These are phyloP conservation scores for Folsomia candida DNA, from an alignment of 2,888 invertebrate genomes.

Conservation along the genomic window DNA sequence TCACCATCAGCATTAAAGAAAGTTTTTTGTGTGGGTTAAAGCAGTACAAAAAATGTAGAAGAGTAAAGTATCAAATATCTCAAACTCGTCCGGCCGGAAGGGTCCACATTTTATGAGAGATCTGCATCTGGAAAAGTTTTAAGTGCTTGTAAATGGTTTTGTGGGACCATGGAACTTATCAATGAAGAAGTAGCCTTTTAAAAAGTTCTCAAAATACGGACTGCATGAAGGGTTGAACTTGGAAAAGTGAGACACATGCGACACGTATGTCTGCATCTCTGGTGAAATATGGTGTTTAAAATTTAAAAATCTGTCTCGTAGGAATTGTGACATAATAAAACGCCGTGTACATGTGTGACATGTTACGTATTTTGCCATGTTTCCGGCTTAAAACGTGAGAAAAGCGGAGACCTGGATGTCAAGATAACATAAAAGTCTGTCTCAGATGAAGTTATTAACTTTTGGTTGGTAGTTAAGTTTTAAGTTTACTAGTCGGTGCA, in stretches of 20 bases:
- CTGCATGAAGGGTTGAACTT: not conserved
- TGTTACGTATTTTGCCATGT: not conserved
- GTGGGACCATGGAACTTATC: not conserved
- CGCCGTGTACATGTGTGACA: not conserved
- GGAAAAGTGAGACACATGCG: too few species aligned
- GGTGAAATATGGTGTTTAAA: not conserved
- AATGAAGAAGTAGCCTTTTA: not conserved
- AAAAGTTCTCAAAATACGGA: not conserved
- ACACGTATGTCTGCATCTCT: not conserved
- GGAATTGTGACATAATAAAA: not conserved
- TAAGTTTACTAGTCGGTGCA: too few species aligned
- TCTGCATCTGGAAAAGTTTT: not conserved
- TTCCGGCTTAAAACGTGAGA: constrained; percentile 3
- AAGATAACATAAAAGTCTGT: not conserved
- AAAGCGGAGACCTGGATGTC: not conserved
- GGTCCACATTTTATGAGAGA: not conserved
- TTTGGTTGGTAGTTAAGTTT: too few species aligned
- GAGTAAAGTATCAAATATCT: not conserved
- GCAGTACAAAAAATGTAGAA: too few species aligned
- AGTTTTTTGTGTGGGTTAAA: too few species aligned
- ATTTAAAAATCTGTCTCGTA: not conserved
- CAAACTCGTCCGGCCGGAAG: not conserved
- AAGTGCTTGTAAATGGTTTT: not conserved
- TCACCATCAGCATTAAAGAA: too few species aligned
- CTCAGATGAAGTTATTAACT: not conserved